Evolutionary conservation across 2,797 vertebrate species (phyloP).

Genomic region (Babyrousa celebensis): DNA sequence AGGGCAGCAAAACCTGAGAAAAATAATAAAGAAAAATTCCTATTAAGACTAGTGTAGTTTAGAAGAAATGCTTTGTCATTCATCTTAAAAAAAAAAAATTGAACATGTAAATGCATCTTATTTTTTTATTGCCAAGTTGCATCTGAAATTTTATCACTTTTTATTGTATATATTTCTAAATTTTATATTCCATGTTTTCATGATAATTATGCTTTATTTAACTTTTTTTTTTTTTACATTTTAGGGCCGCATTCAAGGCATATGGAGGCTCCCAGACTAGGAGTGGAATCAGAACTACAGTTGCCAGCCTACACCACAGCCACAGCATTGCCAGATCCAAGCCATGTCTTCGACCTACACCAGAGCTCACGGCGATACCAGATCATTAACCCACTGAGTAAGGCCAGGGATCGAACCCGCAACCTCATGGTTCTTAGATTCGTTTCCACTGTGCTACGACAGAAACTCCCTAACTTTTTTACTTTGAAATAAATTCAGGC

Average conservation of each 20-base stretch:
- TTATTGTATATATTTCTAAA: conserved; percentile 48
- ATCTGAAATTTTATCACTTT: conserved; percentile 48
- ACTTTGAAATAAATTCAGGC: conserved; percentile 73
- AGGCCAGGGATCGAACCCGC: too few species aligned
- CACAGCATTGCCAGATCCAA: too few species aligned
- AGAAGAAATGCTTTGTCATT: conserved; percentile 27
- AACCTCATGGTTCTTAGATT: too few species aligned
- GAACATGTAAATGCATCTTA: conserved; percentile 35
- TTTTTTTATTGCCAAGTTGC: neutral
- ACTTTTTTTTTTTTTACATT: neutral
- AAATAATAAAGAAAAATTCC: conserved; percentile 62
- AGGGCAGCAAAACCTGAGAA: conserved; percentile 34
- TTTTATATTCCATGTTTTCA: conserved; percentile 42
- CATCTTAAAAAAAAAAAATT: neutral
- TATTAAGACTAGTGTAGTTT: neutral
- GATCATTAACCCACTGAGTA: too few species aligned
- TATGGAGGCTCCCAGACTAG: too few species aligned
- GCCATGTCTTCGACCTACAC: too few species aligned
- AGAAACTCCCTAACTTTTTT: neutral
- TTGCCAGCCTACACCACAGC: too few species aligned
- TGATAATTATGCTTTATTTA: conserved; percentile 54
- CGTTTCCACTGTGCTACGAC: too few species aligned
- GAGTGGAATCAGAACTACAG: too few species aligned
- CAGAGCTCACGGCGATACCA: too few species aligned
- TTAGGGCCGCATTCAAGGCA: too few species aligned